Percentiles rank a stretch among this genome's conserved stretches.
Evolutionary conservation across 2,797 vertebrate species (phyloP).

Genomic region (Novumbra hubbsi): DNA sequence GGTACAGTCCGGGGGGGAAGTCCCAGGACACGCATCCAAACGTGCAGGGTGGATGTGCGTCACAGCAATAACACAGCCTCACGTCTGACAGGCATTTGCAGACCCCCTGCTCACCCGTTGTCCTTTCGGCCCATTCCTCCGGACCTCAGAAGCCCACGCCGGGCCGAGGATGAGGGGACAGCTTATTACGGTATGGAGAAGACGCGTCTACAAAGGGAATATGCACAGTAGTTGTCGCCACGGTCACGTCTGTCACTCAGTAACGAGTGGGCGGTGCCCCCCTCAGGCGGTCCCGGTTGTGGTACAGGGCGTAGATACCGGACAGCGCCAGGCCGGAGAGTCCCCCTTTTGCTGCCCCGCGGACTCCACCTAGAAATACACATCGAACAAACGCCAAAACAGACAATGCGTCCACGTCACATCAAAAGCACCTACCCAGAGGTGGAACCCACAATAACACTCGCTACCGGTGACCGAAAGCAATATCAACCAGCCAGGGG

Average conservation of each 20-base stretch:
- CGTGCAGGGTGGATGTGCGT: background rate
- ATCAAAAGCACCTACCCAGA: background rate
- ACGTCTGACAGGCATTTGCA: background rate
- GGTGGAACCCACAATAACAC: background rate
- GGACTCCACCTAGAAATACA: slow-evolving; percentile 69
- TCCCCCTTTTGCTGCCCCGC: slow-evolving; percentile 74
- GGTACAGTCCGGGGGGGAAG: background rate
- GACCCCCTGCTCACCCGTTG: background rate
- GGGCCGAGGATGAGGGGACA: background rate
- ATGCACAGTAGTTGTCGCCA: background rate
- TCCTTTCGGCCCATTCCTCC: background rate
- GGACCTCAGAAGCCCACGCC: background rate
- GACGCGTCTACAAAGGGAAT: background rate
- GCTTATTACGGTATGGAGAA: background rate
- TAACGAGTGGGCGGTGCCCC: slow-evolving; percentile 66
- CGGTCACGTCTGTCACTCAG: slow-evolving; percentile 39
- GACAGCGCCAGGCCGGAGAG: slow-evolving; percentile 74
- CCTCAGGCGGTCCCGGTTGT: slow-evolving; percentile 84
- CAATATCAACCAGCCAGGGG: background rate
- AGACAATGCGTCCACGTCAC: background rate
- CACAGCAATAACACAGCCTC: background rate
- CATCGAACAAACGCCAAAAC: background rate
- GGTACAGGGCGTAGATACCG: slow-evolving; percentile 79
- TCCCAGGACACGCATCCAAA: background rate
- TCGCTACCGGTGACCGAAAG: background rate